These are phyloP conservation scores for Rhinichthys klamathensis DNA, from an alignment of 2,113 vertebrate genomes.

Conservation along the genomic window DNA sequence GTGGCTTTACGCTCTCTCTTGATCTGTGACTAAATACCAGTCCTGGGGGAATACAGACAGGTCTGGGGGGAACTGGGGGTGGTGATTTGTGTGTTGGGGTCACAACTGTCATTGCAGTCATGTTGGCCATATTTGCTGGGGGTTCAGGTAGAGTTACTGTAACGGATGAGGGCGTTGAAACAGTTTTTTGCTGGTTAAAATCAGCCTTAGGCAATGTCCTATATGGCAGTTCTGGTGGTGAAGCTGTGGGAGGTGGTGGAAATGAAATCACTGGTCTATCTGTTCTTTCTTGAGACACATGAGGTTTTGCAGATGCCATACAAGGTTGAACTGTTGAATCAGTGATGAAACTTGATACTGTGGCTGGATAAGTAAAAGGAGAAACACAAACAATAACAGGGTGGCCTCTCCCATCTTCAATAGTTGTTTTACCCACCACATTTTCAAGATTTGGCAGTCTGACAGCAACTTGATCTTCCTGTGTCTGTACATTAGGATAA, in stretches of 20 bases:
- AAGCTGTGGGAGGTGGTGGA: slow-evolving; percentile 66
- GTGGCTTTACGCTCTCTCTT: slow-evolving; percentile 84
- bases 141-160: slow-evolving; percentile 47
- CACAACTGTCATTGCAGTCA: slow-evolving; percentile 62
- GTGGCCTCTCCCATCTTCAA: slow-evolving; percentile 68
- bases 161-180: slow-evolving; percentile 59
- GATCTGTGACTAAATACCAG: slow-evolving; percentile 89
- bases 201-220: slow-evolving; percentile 76
- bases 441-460: slow-evolving; percentile 77
- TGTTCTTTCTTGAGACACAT: slow-evolving; percentile 69
- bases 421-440: slow-evolving; percentile 59
- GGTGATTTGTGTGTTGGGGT: slow-evolving; percentile 78
- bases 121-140: slow-evolving; percentile 46
- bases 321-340: slow-evolving; percentile 56
- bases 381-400: slow-evolving; percentile 44
- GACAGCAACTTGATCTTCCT: slow-evolving; percentile 73
- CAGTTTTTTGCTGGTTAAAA: slow-evolving; percentile 76
- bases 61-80: slow-evolving; percentile 95
- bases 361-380: slow-evolving; percentile 38
- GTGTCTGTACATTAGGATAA: slow-evolving; percentile 43
- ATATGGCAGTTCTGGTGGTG: slow-evolving; percentile 77
- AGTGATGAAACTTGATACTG: slow-evolving; percentile 51
- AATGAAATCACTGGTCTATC: slow-evolving; percentile 71
- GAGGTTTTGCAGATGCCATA: slow-evolving; percentile 68
- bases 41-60: slow-evolving; percentile 87